Evolutionary conservation across 2,797 vertebrate genomes (phyloP).

Genomic region (Oryzias sinensis): DNA sequence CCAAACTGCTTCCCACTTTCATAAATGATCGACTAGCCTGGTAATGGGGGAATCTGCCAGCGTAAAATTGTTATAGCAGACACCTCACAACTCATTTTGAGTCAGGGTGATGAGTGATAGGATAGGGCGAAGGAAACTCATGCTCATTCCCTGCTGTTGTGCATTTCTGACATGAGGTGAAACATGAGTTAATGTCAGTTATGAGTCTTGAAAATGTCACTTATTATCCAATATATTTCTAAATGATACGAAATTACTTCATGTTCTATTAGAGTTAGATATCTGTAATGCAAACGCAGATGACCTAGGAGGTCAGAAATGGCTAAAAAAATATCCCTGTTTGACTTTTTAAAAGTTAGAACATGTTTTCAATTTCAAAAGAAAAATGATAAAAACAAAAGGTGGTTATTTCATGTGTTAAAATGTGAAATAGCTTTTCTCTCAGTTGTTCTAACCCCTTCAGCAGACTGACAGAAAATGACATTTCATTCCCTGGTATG

Average conservation of each 20-base stretch:
- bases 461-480: conserved; percentile 36
- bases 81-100: background rate
- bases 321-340: too few species aligned
- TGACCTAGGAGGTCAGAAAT: too few species aligned
- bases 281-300: too few species aligned
- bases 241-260: too few species aligned
- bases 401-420: background rate
- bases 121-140: background rate
- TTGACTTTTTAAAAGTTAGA: too few species aligned
- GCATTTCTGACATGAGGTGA: background rate
- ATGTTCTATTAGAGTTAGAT: too few species aligned
- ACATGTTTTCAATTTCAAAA: too few species aligned
- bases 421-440: background rate
- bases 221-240: background rate
- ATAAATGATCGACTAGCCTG: background rate
- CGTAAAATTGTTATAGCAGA: background rate
- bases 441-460: conserved; percentile 13
- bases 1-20: background rate
- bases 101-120: background rate
- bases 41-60: background rate
- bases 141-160: background rate
- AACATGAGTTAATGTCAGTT: background rate
- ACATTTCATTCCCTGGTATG: conserved; percentile 69
- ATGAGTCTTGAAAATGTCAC: background rate
- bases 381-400: conserved; percentile 2